Base-by-base conservation (phyloP, 1,140 invertebrate species). In the Neodiprion fabricii region DNA sequence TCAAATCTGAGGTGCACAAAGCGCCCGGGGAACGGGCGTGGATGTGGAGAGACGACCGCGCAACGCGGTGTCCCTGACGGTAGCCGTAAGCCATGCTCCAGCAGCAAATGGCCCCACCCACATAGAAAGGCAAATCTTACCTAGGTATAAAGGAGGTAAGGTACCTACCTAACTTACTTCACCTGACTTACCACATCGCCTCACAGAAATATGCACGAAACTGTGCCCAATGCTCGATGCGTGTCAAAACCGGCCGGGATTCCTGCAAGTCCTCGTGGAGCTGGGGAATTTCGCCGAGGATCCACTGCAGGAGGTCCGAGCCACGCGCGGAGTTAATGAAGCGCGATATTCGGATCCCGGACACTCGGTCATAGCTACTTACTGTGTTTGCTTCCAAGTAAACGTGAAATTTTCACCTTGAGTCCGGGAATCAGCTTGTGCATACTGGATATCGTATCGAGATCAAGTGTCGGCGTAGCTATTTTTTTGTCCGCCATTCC, bases 41-140 rank as follows among this genome's bases (percentile, higher is more conserved):
- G 70, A 71, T 71, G 48, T 71, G 17, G 67, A 69, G 61, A 21
- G 67, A 11, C 61, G 61, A 14, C 61, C 40, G 67, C 17, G 70
- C 70, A 71, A 71, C 70, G 40, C 48, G 70, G 70, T 71, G 70
- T 71, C 70, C 70, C 70, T 71, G 70, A 71, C 70, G 70, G 70
- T 71, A 71, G 70, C 70, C 9, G 28, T 40, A 40, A 40, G 28
- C 28, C 28, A 40, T 23, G 48, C 28, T 61, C 11, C 53, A 14
- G 4, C 53, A 61, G 53, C 48, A 71, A 71, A 71, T 71, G 70
- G 70, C 70, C 48, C 70, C 70, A 71, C 70, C 70, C 70, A 71
- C 70, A 50, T 71, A 71, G 70, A 71, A 71, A 71, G 70, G 70
- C 70, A 48, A 71, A 49, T 40, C 70, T 71, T 50, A 50, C 70